A percentile compares a stretch with the other conserved stretches of the same genome.
Evolutionary conservation across 2,888 invertebrate species (phyloP).

Genomic region (Incurvaria masculella): DNA sequence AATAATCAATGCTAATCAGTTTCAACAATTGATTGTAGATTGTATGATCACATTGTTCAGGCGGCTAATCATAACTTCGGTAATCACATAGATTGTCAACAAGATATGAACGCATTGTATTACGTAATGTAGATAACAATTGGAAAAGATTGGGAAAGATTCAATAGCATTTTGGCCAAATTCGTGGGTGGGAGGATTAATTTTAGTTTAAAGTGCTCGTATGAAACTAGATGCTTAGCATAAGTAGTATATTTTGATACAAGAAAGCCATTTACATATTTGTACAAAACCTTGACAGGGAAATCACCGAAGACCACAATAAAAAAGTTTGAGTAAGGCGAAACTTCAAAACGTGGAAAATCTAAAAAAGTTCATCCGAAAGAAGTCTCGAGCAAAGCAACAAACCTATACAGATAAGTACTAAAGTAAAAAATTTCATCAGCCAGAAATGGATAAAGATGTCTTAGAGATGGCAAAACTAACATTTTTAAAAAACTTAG

Average conservation of each 20-base stretch:
- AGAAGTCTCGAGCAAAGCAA: too few relatives aligned
- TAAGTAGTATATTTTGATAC: conserved; percentile 19
- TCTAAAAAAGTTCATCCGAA: neutral
- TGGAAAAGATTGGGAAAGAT: conserved; percentile 18
- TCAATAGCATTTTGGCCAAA: conserved; percentile 17
- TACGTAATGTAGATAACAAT: conserved; percentile 16
- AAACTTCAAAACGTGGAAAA: conserved; percentile 2
- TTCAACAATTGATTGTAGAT: too few relatives aligned
- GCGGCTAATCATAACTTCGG: too few relatives aligned
- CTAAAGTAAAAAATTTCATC: conserved; percentile 2
- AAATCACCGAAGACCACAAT: neutral
- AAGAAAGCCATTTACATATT: neutral
- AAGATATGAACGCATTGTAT: conserved; percentile 6
- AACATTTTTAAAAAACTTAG: conserved; percentile 5
- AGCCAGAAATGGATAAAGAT: conserved; percentile 7
- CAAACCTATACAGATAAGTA: neutral
- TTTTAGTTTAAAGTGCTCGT: conserved; percentile 17
- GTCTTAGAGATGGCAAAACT: conserved; percentile 4
- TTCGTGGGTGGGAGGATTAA: conserved; percentile 21
- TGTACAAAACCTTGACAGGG: neutral
- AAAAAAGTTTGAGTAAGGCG: conserved; percentile 2
- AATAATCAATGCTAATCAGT: too few relatives aligned
- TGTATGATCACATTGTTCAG: too few relatives aligned
- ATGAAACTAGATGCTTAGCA: conserved; percentile 18
- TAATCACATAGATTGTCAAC: too few relatives aligned